A percentile compares a stretch with the other conserved stretches of the same genome.
Evolutionary conservation across 1,140 invertebrate genomes (phyloP).

Genomic region (Cydia strobilella): DNA sequence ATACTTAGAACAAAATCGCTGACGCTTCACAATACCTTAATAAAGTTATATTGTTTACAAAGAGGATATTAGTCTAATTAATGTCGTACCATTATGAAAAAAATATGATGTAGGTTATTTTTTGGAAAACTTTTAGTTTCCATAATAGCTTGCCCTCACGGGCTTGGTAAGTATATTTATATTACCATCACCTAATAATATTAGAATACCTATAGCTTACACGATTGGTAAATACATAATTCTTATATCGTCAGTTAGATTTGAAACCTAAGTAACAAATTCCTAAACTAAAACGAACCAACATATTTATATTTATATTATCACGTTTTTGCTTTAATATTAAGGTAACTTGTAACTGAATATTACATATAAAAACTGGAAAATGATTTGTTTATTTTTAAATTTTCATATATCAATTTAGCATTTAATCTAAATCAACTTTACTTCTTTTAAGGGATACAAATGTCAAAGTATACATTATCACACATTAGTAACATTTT

Average conservation of each 20-base stretch:
- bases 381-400: neutral
- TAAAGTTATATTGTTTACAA: too few species aligned
- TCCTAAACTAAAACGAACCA: neutral
- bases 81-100: too few species aligned
- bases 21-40: too few species aligned
- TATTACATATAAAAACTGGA: conserved; percentile 17
- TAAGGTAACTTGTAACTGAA: conserved; percentile 1
- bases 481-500: too few species aligned
- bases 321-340: conserved; percentile 13
- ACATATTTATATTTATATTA: conserved; percentile 17
- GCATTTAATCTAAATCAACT: too few species aligned
- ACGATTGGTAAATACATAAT: conserved; percentile 3
- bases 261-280: conserved; percentile 2
- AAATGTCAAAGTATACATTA: too few species aligned
- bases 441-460: too few species aligned
- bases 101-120: too few species aligned
- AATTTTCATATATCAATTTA: too few species aligned
- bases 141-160: neutral
- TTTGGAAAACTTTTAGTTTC: neutral
- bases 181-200: conserved; percentile 29
- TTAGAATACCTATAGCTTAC: conserved; percentile 1
- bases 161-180: neutral
- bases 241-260: neutral
- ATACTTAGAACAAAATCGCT: neutral
- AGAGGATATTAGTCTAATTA: too few species aligned